phyloP scores from a whole-genome alignment of 2,888 invertebrate species.

The Lymantria monacha region DNA sequence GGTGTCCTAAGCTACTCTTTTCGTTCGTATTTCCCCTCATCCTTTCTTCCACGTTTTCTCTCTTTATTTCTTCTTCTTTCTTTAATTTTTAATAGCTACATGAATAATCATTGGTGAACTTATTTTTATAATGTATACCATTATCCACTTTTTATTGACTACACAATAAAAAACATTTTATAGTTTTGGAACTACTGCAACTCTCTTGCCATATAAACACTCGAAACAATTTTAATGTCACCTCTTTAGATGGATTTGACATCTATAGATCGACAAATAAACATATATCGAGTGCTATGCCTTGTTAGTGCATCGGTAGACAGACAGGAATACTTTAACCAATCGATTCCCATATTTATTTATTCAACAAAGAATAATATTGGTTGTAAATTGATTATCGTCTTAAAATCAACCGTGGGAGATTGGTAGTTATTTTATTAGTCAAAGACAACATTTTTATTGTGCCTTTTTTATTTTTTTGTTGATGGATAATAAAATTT shows the following conservation, averaged over 20 bases:
- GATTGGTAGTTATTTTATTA: slow-evolving; percentile 2
- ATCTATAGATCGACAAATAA: slow-evolving; percentile 11
- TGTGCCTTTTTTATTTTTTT: neutral
- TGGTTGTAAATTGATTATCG: slow-evolving; percentile 7
- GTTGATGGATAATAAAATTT: neutral
- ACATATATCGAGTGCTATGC: slow-evolving; percentile 12
- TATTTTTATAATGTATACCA: too few species aligned
- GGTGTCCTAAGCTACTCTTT: too few species aligned
- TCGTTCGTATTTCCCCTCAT: too few species aligned
- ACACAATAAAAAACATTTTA: too few species aligned
- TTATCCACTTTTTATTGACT: too few species aligned
- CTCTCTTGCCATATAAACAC: slow-evolving; percentile 13
- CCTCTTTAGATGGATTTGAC: slow-evolving; percentile 18
- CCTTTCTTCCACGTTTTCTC: too few species aligned
- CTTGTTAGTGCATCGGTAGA: slow-evolving; percentile 8
- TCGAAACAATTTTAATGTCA: slow-evolving; percentile 7
- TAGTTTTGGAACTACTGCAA: slow-evolving; percentile 9
- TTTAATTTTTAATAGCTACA: too few species aligned
- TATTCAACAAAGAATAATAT: slow-evolving; percentile 7
- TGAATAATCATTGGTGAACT: too few species aligned
- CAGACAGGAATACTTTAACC: slow-evolving; percentile 2
- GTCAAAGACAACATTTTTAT: neutral
- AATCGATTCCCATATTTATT: slow-evolving; percentile 2
- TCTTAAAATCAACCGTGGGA: slow-evolving; percentile 12
- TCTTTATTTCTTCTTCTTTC: too few species aligned